Evolutionary conservation across 2,888 invertebrate species (phyloP).

Genomic region (Entomobrya multifasciata): DNA sequence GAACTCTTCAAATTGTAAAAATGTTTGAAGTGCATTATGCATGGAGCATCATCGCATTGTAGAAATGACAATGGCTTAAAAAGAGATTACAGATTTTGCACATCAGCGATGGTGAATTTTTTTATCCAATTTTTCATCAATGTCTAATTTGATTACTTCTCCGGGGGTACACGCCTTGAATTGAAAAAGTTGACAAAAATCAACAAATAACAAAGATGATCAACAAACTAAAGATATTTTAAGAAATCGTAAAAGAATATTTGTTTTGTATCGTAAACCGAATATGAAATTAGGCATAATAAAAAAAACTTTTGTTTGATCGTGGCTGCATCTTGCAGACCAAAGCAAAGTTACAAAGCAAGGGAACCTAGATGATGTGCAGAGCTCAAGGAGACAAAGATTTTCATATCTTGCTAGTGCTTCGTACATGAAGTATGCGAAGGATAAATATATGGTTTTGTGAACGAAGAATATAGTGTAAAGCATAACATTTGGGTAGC

Average conservation of each 20-base stretch:
- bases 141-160: conserved; percentile 13
- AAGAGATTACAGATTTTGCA: conserved; percentile 21
- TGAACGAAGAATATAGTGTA: background rate
- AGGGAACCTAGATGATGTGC: background rate
- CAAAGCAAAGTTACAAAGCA: background rate
- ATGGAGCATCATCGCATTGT: conserved; percentile 10
- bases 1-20: too few relatives aligned
- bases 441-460: background rate
- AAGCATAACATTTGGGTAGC: too few relatives aligned
- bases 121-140: conserved; percentile 54
- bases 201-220: background rate
- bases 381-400: conserved; percentile 59
- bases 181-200: background rate
- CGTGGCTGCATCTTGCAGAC: conserved; percentile 50
- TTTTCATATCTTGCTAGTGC: background rate
- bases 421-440: background rate
- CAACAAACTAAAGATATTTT: background rate
- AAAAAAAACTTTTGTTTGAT: background rate
- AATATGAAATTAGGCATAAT: background rate
- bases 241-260: background rate
- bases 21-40: background rate
- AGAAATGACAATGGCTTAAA: background rate
- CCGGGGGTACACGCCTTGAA: background rate
- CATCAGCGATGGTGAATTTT: conserved; percentile 49
- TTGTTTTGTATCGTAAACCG: background rate